Base-by-base conservation (phyloP, 2,113 vertebrate genomes). In the Corythaeola cristata region DNA sequence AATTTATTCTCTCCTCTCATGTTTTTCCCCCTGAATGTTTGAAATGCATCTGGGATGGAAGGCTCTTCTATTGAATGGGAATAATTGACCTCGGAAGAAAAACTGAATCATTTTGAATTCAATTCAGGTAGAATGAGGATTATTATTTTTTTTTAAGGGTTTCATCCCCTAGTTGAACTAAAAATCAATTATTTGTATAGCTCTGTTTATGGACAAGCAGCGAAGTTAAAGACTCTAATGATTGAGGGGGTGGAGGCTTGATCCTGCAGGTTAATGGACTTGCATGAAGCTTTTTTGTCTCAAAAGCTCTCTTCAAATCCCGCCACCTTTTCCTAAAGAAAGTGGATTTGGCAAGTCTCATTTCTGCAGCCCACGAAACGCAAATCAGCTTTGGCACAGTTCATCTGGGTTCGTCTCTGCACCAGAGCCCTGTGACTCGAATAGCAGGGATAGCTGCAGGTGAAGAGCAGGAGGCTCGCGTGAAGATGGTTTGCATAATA, bases 251-350 rank as follows among this genome's bases (percentile, higher is more conserved):
- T 60, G n/a, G 79, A 94, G 50, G 79, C 50, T 83, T 80, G 71
- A 75, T 83, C 55, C 75, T 66, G 50, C 22, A 86, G 88, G 85
- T 95, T 95, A 93, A 95, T 86, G 67, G 79, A 62, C 82, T 86
- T 44, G 10, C 55, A 39, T 37, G 32, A 86, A 90, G 82, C 50
- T 23, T 84, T 95, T 88, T 85, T 52, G 21, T 90, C 94, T 88
- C 55, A 45, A 88, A 88, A 96, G 41, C 85, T 84, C 32, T 77
- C 63, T 72, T 77, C 41, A 90, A 52, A 88, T 83, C 59, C 88
- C 1, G 0, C n/a, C 7, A 23, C 20, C 66, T 68, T 77, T 62
- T 55, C 47, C 52, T 82, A 8, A 85, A 50, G 72, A 58, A 69
- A 71, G 45, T 27, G 32, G 26, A 44, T 85, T 83, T 88, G 67